Evolutionary conservation across 2,888 invertebrate genomes (phyloP), one percentile per base, ranked within the genome.

Genomic region (Crossocerus cetratus): DNA sequence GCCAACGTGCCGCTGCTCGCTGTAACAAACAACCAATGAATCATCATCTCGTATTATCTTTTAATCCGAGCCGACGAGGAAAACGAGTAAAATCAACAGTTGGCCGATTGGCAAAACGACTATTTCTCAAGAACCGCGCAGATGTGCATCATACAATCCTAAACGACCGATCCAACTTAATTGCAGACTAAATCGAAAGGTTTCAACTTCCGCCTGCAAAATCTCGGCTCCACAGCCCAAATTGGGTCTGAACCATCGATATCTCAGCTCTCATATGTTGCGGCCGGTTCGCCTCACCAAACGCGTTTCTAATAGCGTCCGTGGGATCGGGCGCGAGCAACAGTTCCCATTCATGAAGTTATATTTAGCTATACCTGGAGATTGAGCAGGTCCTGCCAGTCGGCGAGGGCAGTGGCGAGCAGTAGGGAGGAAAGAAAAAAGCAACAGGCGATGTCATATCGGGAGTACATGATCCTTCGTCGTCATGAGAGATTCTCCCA

Each of bases 391-490:
- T 81, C 70, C 20, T 78, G 79, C 3, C 65, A 57, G 53, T 75
- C 59, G 2, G 76, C 81, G 4, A 53, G 58, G 42, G 54, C 62
- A 3, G 67, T 14, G 32, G 42, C 66, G 42, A 64, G 69, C 54
- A 77, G 73, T 22, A 58, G 65, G 22, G 83, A 77, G 61, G 78
- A 74, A 77, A 81, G 60, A 55, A 80, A 76, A 67, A 83, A 66
- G 61, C 69, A 78, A 76, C 74, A 73, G 55, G 74, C 57, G 69
- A 65, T 74, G 59, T 78, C 69, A 80, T 78, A 71, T 69, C 49
- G 76, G 76, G 69, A 32, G 70, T 69, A 66, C 85, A 72, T 80
- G 80, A 84, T 85, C 61, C 55, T 85, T 74, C 32, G 3, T 5
- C 1, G 32, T 32, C 5, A 5, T 11, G 32, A 32, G 11, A 32